Percentiles rank a stretch among this genome's conserved stretches.
Conservation (phyloP, 2,113 vertebrate species). For the Ariopsis seemanni region DNA sequence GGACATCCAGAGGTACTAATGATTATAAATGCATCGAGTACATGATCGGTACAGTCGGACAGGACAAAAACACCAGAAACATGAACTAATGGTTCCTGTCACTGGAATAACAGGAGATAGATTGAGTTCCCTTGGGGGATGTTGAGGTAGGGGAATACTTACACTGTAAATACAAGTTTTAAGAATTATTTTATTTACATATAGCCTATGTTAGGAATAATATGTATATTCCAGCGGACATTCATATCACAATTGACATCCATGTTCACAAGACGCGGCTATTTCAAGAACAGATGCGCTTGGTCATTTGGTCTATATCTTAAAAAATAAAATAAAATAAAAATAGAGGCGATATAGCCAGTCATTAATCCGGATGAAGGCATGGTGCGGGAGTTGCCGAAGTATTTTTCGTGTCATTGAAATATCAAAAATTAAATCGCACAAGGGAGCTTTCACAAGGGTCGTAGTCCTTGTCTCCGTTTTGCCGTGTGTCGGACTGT, state of each 20-base stretch:
- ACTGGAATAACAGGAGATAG: slow-evolving; percentile 49
- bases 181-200: neutral
- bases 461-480: slow-evolving; percentile 53
- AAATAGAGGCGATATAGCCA: neutral
- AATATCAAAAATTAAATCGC: slow-evolving; percentile 55
- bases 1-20: slow-evolving; percentile 63
- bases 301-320: neutral
- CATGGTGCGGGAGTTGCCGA: slow-evolving; percentile 34
- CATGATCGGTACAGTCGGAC: slow-evolving; percentile 59
- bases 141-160: neutral
- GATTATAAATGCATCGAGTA: slow-evolving; percentile 70
- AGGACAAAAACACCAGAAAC: slow-evolving; percentile 53
- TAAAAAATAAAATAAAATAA: neutral
- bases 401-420: slow-evolving; percentile 48
- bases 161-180: neutral
- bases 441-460: slow-evolving; percentile 51
- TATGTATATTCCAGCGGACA: neutral
- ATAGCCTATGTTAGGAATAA: neutral
- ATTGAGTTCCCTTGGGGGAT: slow-evolving; percentile 1
- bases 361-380: neutral
- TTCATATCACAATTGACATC: neutral
- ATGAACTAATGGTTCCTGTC: slow-evolving; percentile 52
- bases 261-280: neutral
- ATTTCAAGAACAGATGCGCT: neutral
- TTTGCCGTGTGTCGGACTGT: slow-evolving; percentile 54